Percentiles rank a stretch among this genome's conserved stretches.
Evolutionary conservation across 2,888 invertebrate species (phyloP).

Genomic region (Lottia scabra): DNA sequence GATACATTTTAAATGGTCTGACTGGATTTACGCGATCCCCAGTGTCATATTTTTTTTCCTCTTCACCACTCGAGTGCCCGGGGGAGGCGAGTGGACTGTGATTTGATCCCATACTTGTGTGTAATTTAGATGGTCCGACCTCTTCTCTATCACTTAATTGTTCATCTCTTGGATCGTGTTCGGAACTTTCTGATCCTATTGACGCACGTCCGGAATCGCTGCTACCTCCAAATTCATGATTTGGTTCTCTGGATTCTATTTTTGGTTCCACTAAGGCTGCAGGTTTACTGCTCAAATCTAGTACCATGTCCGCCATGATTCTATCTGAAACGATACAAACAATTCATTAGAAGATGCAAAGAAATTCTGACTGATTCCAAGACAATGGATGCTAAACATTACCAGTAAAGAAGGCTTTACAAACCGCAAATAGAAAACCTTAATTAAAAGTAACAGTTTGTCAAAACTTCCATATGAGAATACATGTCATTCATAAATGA

Average conservation of each 20-base stretch:
- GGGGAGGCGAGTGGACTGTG: background rate
- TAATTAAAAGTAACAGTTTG: too few relatives aligned
- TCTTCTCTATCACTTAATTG: background rate
- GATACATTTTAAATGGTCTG: slow-evolving; percentile 55
- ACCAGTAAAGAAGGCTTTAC: too few relatives aligned
- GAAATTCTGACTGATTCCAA: background rate
- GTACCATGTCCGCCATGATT: slow-evolving; percentile 45
- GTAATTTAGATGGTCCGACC: background rate
- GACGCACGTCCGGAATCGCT: slow-evolving; percentile 28
- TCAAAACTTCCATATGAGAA: too few relatives aligned
- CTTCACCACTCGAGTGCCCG: slow-evolving; percentile 8
- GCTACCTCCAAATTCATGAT: slow-evolving; percentile 14
- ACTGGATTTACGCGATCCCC: slow-evolving; percentile 22
- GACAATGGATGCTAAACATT: too few relatives aligned
- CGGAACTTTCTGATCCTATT: slow-evolving; percentile 28
- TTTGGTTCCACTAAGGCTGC: slow-evolving; percentile 31
- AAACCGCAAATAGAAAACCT: too few relatives aligned
- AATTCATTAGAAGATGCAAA: background rate
- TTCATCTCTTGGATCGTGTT: background rate
- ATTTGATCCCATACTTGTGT: background rate
- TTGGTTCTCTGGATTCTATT: slow-evolving; percentile 25
- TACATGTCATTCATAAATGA: too few relatives aligned
- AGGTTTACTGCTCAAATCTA: slow-evolving; percentile 36
- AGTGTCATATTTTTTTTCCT: slow-evolving; percentile 5
- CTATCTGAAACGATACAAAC: background rate